phyloP scores from a whole-genome alignment of 2,888 invertebrate genomes.

The Heliconius charithonia region DNA sequence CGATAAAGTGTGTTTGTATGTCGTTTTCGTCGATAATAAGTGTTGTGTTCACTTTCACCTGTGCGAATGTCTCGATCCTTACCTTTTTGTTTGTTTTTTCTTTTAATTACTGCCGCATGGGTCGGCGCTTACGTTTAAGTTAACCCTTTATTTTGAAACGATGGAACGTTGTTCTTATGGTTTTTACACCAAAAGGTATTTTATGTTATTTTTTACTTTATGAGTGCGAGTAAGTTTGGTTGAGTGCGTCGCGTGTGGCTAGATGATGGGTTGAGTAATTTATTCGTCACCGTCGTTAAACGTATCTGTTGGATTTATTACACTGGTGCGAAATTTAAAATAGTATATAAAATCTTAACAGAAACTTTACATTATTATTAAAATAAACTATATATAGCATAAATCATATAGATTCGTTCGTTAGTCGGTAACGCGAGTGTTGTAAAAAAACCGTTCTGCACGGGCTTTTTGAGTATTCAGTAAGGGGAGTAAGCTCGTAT shows the following conservation, averaged over 20 bases:
- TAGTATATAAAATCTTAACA: background rate
- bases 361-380: background rate
- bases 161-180: constrained; percentile 92
- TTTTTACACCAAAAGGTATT: constrained; percentile 92
- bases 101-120: constrained; percentile 80
- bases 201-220: constrained; percentile 84
- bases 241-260: constrained; percentile 77
- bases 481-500: constrained; percentile 60
- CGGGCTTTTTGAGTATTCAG: constrained; percentile 47
- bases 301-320: constrained; percentile 49
- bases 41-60: constrained; percentile 83
- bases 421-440: constrained; percentile 28
- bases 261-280: constrained; percentile 55
- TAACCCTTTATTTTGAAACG: constrained; percentile 85
- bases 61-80: constrained; percentile 83
- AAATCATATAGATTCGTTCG: background rate
- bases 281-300: constrained; percentile 53
- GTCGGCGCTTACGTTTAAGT: constrained; percentile 83
- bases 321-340: constrained; percentile 44
- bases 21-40: constrained; percentile 83
- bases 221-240: constrained; percentile 73
- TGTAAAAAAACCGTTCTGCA: constrained; percentile 47
- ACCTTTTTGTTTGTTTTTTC: constrained; percentile 79
- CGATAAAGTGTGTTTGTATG: constrained; percentile 84
- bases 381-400: background rate